These are phyloP conservation scores for Cosmia pyralina DNA, from an alignment of 2,888 invertebrate species.

Conservation along the genomic window DNA sequence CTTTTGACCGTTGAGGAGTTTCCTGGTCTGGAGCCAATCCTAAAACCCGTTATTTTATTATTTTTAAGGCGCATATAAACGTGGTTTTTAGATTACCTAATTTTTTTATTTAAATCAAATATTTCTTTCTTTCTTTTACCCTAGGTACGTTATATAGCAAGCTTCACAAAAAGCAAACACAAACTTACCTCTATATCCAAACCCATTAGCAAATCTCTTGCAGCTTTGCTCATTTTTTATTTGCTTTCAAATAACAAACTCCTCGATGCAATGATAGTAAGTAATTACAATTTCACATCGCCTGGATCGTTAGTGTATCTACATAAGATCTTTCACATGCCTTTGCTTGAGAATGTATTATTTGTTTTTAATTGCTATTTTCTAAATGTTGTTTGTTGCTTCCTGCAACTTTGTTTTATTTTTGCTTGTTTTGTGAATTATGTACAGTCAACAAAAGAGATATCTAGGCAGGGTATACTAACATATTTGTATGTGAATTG, in stretches of 20 bases:
- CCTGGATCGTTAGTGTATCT: conserved; percentile 56
- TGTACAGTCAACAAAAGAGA: too few relatives aligned
- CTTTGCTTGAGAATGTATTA: conserved; percentile 50
- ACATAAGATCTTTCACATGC: conserved; percentile 54
- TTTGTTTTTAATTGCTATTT: conserved; percentile 53
- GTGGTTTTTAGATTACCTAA: too few relatives aligned
- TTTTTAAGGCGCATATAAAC: too few relatives aligned
- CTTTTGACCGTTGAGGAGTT: too few relatives aligned
- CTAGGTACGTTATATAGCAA: too few relatives aligned
- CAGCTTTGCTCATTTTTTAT: conserved; percentile 8
- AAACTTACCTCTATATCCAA: neutral
- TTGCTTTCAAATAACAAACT: conserved; percentile 31
- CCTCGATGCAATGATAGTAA: conserved; percentile 24
- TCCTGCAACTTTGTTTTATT: conserved; percentile 29
- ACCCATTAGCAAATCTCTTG: conserved; percentile 5
- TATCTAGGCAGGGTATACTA: too few relatives aligned
- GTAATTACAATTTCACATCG: conserved; percentile 58
- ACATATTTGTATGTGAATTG: too few relatives aligned
- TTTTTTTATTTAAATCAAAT: too few relatives aligned
- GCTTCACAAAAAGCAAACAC: too few relatives aligned
- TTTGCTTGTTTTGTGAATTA: neutral
- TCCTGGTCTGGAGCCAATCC: too few relatives aligned
- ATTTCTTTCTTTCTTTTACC: too few relatives aligned
- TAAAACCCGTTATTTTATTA: too few relatives aligned
- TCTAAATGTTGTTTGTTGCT: conserved; percentile 38